These are phyloP conservation scores for Dendrolimus pini DNA, from an alignment of 2,888 invertebrate species.

Conservation along the genomic window DNA sequence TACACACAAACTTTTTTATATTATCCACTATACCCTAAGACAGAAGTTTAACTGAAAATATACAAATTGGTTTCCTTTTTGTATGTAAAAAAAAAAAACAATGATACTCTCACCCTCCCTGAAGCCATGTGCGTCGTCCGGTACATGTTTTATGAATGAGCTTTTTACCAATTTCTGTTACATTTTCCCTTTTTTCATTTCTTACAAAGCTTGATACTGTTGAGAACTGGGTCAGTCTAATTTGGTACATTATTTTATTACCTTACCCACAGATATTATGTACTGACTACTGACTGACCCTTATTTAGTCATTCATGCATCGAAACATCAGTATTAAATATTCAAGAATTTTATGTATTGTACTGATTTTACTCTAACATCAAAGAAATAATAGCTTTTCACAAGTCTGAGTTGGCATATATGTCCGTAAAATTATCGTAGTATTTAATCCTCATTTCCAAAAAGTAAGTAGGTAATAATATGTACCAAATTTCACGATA, in stretches of 20 bases:
- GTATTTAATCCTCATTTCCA: too few species aligned
- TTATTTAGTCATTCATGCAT: neutral
- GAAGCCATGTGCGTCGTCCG: slow-evolving; percentile 40
- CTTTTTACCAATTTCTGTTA: slow-evolving; percentile 32
- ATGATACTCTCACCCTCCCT: slow-evolving; percentile 32
- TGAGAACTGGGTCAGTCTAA: neutral
- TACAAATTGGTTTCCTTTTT: slow-evolving; percentile 8
- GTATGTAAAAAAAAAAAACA: slow-evolving; percentile 13
- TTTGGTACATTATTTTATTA: neutral
- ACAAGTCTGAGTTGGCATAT: too few species aligned
- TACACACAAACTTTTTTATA: slow-evolving; percentile 4
- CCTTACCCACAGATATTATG: neutral
- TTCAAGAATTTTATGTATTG: too few species aligned
- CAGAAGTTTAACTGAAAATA: neutral
- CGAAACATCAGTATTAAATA: too few species aligned
- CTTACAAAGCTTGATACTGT: neutral
- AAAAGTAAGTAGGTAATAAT: too few species aligned
- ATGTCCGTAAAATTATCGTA: too few species aligned
- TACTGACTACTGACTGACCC: too few species aligned
- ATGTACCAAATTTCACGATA: too few species aligned
- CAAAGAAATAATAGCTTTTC: too few species aligned
- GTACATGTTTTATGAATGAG: slow-evolving; percentile 61
- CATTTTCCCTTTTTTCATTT: slow-evolving; percentile 28
- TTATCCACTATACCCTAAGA: neutral
- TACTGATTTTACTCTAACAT: too few species aligned